These are phyloP conservation scores for Eupithecia pulchellata DNA, from an alignment of 2,888 invertebrate species.

Conservation along the genomic window DNA sequence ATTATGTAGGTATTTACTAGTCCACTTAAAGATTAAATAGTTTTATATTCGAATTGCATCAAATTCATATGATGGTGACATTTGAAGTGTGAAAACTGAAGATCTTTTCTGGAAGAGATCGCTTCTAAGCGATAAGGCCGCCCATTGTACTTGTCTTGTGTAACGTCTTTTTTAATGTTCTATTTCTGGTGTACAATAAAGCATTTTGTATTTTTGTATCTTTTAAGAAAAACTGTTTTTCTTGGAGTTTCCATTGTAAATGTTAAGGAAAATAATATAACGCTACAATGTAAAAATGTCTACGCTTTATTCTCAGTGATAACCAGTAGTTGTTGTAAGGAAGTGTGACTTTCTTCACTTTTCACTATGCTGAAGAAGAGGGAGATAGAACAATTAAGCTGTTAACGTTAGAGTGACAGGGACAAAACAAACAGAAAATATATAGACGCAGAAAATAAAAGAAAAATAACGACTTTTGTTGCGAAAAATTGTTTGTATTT, in stretches of 20 bases:
- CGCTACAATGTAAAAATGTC: constrained; percentile 44
- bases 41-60: too few relatives aligned
- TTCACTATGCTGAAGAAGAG: constrained; percentile 48
- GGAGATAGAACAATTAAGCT: constrained; percentile 37
- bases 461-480: neutral
- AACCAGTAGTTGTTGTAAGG: too few relatives aligned
- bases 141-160: too few relatives aligned
- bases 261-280: constrained; percentile 42
- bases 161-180: too few relatives aligned
- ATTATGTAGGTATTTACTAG: too few relatives aligned
- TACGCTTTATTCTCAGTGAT: constrained; percentile 57
- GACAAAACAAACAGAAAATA: constrained; percentile 10
- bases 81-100: too few relatives aligned
- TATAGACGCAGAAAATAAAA: neutral
- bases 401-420: constrained; percentile 12
- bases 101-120: too few relatives aligned
- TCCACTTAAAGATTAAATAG: too few relatives aligned
- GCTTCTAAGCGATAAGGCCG: too few relatives aligned
- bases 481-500: neutral
- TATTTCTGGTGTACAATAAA: too few relatives aligned
- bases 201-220: too few relatives aligned
- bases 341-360: constrained; percentile 59
- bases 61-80: too few relatives aligned
- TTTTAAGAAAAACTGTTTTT: neutral
- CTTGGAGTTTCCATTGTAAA: neutral